These are phyloP conservation scores for Coelopa frigida DNA, from an alignment of 1,140 invertebrate genomes.

Conservation along the genomic window DNA sequence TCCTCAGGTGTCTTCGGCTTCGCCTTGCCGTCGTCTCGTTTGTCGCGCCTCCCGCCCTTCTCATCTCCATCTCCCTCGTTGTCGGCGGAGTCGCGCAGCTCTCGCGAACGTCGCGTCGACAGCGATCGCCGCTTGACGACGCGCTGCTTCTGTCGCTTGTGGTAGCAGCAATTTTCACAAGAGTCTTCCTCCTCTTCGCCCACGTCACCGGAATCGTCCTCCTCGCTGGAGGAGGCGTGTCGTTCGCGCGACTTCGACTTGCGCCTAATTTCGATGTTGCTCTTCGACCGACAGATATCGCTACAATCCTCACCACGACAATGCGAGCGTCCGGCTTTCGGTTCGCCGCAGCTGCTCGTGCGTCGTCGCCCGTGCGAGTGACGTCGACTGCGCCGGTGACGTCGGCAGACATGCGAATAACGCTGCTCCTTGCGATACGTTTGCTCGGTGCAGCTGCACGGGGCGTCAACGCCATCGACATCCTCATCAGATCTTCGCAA, in stretches of 20 bases:
- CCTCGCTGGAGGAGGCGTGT: constrained; percentile 27
- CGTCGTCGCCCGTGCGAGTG: constrained; percentile 24
- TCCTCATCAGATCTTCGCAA: constrained; percentile 34
- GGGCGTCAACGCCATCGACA: constrained; percentile 12
- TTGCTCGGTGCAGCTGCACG: constrained; percentile 37
- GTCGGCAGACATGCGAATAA: constrained; percentile 23
- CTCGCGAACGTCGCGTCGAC: constrained; percentile 16
- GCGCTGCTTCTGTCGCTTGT: constrained; percentile 35
- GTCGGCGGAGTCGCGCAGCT: neutral
- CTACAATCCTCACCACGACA: no score
- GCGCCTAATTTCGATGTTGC: constrained; percentile 39
- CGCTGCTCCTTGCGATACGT: constrained; percentile 34
- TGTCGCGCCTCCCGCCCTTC: neutral
- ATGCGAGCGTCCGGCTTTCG: constrained; percentile 5
- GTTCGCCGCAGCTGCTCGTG: constrained; percentile 40
- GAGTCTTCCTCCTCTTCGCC: constrained; percentile 35
- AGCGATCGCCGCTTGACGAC: constrained; percentile 27
- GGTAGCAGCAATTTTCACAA: constrained; percentile 41
- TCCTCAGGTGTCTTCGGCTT: neutral
- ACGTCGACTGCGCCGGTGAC: constrained; percentile 25
- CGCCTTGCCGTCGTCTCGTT: neutral
- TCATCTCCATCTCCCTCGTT: constrained; percentile 2
- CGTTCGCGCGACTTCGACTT: constrained; percentile 27
- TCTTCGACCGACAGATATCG: constrained; percentile 42
- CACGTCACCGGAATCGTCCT: constrained; percentile 6